Conservation (phyloP, 2,797 vertebrate species). For the Sciurus carolinensis region DNA sequence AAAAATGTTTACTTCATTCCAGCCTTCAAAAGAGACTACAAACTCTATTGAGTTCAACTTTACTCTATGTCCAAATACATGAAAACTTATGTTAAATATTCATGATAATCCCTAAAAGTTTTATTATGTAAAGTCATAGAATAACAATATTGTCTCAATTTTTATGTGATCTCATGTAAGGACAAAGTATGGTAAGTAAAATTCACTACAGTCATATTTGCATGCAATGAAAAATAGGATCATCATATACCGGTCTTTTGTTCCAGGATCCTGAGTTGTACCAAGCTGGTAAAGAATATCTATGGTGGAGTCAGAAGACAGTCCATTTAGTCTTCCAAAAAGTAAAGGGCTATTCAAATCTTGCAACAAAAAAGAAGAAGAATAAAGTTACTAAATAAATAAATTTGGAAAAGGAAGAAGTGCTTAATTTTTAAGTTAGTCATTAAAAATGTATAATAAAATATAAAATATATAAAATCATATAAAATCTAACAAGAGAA, state of each 20-base stretch:
- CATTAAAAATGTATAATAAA: neutral
- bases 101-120: neutral
- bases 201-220: neutral
- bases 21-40: neutral
- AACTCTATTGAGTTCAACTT: constrained; percentile 30
- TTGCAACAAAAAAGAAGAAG: constrained; percentile 84
- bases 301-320: constrained; percentile 99
- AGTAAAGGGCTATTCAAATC: constrained; percentile 99
- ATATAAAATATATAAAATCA: neutral
- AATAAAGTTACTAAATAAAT: constrained; percentile 44
- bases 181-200: neutral
- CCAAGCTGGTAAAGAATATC: constrained; percentile 99
- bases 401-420: neutral
- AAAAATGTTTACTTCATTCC: neutral
- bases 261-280: constrained; percentile 98
- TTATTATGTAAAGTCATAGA: neutral
- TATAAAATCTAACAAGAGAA: constrained; percentile 52
- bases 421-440: constrained; percentile 21
- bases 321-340: constrained; percentile 97
- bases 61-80: neutral
- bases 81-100: neutral
- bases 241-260: constrained; percentile 95
- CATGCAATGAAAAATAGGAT: neutral
- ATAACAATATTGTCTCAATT: neutral
- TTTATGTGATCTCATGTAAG: neutral